These are phyloP conservation scores for Aramus guarauna DNA, from an alignment of 2,113 vertebrate species.

Conservation along the genomic window DNA sequence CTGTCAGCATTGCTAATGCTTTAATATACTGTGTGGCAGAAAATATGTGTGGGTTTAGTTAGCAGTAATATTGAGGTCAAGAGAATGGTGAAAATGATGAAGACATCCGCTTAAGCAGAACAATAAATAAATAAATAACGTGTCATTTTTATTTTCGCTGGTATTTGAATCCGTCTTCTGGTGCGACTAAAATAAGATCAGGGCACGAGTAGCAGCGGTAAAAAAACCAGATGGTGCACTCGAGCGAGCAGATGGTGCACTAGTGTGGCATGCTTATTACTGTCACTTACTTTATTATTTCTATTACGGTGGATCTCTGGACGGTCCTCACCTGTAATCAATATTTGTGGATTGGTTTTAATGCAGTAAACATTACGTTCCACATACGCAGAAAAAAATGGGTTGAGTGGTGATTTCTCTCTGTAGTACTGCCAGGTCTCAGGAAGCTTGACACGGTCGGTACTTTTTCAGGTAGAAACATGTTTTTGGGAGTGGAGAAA, in stretches of 20 bases:
- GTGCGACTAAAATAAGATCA: constrained; percentile 10
- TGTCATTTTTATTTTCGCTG: neutral
- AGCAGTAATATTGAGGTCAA: neutral
- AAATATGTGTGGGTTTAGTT: neutral
- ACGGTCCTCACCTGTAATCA: neutral
- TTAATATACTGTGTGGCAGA: neutral
- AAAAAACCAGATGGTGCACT: neutral
- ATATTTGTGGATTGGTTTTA: neutral
- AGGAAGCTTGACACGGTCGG: neutral
- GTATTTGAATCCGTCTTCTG: neutral
- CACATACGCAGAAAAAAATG: neutral
- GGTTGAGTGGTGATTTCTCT: neutral
- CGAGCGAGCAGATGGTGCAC: neutral
- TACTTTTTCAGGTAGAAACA: neutral
- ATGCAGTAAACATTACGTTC: neutral
- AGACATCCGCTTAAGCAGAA: neutral
- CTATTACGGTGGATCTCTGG: neutral
- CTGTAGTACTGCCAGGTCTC: neutral
- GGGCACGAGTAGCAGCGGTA: neutral
- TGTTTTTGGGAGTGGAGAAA: neutral
- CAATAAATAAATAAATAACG: neutral
- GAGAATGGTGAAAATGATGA: neutral
- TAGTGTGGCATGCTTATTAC: neutral
- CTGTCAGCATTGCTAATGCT: neutral
- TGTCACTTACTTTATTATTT: neutral